Evolutionary conservation across 2,888 invertebrate genomes (phyloP).

Genomic region (Leptinotarsa peninsularis): DNA sequence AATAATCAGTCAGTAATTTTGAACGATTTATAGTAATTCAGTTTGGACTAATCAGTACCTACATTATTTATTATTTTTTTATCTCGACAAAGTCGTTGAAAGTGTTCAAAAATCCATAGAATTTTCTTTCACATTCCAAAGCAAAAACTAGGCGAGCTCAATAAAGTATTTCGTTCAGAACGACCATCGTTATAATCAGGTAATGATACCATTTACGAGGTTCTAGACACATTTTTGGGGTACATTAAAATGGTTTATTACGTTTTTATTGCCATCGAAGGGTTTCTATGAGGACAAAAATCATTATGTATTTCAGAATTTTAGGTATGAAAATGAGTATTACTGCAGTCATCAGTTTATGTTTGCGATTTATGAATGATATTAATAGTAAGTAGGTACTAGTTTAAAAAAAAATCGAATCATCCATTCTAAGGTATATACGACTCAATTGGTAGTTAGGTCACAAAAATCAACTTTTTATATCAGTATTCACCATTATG

Average conservation of each 20-base stretch:
- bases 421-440: too few species aligned
- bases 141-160: constrained; percentile 64
- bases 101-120: constrained; percentile 61
- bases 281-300: not conserved
- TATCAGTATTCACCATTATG: not conserved
- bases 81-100: constrained; percentile 59
- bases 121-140: constrained; percentile 64
- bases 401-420: too few species aligned
- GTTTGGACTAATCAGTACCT: not conserved
- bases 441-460: too few species aligned
- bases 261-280: not conserved
- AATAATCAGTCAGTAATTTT: too few species aligned
- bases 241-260: not conserved
- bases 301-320: not conserved
- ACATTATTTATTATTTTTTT: constrained; percentile 35
- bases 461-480: too few species aligned
- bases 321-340: not conserved
- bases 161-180: constrained; percentile 62
- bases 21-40: too few species aligned
- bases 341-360: not conserved
- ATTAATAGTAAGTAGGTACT: too few species aligned
- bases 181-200: constrained; percentile 57
- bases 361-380: too few species aligned
- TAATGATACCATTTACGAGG: constrained; percentile 62
- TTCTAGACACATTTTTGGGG: constrained; percentile 40